phyloP scores from a whole-genome alignment of 1,140 invertebrate genomes.

The Cydia pomonella region DNA sequence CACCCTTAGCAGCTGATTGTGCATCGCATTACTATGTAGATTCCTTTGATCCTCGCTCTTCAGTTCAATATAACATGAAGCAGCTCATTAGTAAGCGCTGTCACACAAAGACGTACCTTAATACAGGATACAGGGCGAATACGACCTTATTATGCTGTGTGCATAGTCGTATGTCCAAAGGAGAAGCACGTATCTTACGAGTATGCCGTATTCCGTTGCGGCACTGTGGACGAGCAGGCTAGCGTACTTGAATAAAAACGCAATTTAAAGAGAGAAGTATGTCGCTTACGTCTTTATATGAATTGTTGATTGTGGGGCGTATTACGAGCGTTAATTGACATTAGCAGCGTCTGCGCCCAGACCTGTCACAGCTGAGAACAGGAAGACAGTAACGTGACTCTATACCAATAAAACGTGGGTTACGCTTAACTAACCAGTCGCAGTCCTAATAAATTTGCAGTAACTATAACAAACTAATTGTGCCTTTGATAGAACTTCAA shows the following conservation, averaged over 20 bases:
- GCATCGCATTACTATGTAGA: background rate
- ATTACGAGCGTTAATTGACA: background rate
- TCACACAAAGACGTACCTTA: background rate
- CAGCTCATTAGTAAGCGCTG: conserved; percentile 10
- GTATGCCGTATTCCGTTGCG: too few species aligned
- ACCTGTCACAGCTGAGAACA: background rate
- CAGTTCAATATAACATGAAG: conserved; percentile 7
- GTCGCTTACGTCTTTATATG: background rate
- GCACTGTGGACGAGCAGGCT: background rate
- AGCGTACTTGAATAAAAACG: background rate
- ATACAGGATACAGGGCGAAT: background rate
- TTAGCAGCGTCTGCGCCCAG: background rate
- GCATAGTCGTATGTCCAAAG: background rate
- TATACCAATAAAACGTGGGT: background rate
- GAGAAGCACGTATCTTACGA: background rate
- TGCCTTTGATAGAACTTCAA: background rate
- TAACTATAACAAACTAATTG: background rate
- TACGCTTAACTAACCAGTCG: background rate
- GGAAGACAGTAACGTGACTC: background rate
- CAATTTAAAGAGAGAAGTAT: background rate
- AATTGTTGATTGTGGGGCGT: background rate
- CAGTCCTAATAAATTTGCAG: background rate
- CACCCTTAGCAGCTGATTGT: conserved; percentile 10
- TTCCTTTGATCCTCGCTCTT: conserved; percentile 11
- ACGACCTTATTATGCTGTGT: background rate